These are phyloP conservation scores for Eupsilia transversa DNA, from an alignment of 2,888 invertebrate species.

Conservation along the genomic window DNA sequence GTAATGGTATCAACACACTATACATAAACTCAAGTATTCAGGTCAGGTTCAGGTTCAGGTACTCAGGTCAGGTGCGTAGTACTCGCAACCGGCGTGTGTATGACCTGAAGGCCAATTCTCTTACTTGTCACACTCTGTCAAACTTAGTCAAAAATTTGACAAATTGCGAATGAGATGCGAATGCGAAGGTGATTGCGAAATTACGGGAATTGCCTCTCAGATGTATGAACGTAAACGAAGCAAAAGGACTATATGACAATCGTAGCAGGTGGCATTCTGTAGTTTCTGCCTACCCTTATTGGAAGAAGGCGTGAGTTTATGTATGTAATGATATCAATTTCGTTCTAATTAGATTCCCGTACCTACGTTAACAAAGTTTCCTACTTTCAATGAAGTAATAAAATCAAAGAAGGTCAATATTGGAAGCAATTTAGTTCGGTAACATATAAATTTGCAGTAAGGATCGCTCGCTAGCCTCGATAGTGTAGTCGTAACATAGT, in stretches of 20 bases:
- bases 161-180: too few species aligned
- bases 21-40: background rate
- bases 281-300: background rate
- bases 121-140: too few species aligned
- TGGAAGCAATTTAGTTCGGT: slow-evolving; percentile 45
- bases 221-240: background rate
- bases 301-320: background rate
- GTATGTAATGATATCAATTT: slow-evolving; percentile 3
- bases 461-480: slow-evolving; percentile 40
- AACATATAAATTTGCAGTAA: slow-evolving; percentile 55
- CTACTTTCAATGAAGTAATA: slow-evolving; percentile 42
- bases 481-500: slow-evolving; percentile 59
- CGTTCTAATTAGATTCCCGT: background rate
- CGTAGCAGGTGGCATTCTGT: background rate
- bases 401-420: slow-evolving; percentile 47
- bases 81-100: background rate
- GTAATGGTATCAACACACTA: background rate
- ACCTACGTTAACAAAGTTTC: slow-evolving; percentile 24
- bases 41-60: too few species aligned
- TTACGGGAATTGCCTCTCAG: too few species aligned
- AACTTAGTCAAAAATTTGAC: too few species aligned
- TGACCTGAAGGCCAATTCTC: too few species aligned
- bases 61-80: background rate
- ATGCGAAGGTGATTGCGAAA: too few species aligned
- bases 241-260: background rate